Conservation (phyloP, 2,113 vertebrate species). For the Bufo gargarizans region DNA sequence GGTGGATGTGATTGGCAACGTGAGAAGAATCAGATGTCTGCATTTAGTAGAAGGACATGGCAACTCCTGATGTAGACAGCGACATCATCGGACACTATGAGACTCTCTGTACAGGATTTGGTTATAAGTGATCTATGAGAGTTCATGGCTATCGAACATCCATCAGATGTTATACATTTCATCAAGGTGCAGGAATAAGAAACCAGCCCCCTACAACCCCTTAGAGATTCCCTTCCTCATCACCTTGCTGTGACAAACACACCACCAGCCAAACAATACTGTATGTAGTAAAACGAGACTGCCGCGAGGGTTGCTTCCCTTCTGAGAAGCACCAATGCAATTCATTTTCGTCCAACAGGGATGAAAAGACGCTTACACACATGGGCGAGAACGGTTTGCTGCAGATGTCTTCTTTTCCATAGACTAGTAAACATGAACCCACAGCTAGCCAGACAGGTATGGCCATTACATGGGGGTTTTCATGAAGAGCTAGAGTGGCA, state of each 20-base stretch:
- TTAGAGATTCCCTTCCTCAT: slow-evolving; percentile 51
- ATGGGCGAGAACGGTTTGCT: neutral
- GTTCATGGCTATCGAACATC: slow-evolving; percentile 64
- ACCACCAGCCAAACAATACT: slow-evolving; percentile 59
- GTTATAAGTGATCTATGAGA: neutral
- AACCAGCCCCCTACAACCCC: slow-evolving; percentile 52
- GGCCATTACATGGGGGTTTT: neutral
- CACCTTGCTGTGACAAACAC: slow-evolving; percentile 60
- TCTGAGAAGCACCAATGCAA: slow-evolving; percentile 28
- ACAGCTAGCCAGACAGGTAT: too few species aligned
- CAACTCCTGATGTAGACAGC: neutral
- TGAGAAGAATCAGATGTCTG: neutral
- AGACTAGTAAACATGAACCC: neutral
- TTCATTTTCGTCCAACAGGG: slow-evolving; percentile 4
- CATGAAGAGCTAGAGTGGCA: neutral
- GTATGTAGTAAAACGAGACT: slow-evolving; percentile 57
- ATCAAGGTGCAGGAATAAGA: slow-evolving; percentile 68
- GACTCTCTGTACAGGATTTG: neutral
- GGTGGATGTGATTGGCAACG: slow-evolving; percentile 4
- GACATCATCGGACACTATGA: neutral
- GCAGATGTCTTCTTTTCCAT: neutral
- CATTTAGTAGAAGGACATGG: neutral
- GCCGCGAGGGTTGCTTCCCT: neutral
- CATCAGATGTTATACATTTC: slow-evolving; percentile 67
- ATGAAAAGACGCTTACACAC: neutral